Base-by-base conservation (phyloP, 2,797 vertebrate genomes). In the Aldrovandia affinis region DNA sequence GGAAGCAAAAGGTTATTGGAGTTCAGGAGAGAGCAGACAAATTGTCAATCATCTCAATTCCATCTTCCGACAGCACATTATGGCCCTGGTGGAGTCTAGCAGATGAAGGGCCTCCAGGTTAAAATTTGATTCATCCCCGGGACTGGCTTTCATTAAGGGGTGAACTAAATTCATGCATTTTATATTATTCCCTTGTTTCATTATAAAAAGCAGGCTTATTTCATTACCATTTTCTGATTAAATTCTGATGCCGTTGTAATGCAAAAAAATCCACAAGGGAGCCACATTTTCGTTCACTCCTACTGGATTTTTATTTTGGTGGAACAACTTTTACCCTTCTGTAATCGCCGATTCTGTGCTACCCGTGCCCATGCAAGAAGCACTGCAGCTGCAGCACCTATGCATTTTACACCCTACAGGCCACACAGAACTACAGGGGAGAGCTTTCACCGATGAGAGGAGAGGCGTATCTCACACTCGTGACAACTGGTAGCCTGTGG, bases 41-140 rank as follows among this genome's bases (percentile, higher is more conserved):
- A 77, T 4, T 12, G 30, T n/a, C 28, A 57, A 18, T 81, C 63
- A 39, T 78, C 70, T 50, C 22, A 33, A 65, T 82, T 89, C 84
- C 88, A 89, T 86, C 89, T 86, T 89, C 54, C 70, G 83, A 89
- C 88, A 92, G 92, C 92, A 94, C 92, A 93, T 93, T 92, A 82
- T 81, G 86, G 86, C 83, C n/a, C n/a, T n/a, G n/a, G 88, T 81
- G 87, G 59, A 89, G 84, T 90, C 81, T 33, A 83, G 81, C 88
- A 81, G 86, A 89, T 81, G 73, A 91, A 88, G n/a, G 86, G 82
- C 88, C 85, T 86, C 87, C 88, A 88, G 92, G 92, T 88, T 87
- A 83, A 83, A 90, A 90, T 89, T 81, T 90, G 90, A 90, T 90
- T 87, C 80, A 94, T 90, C 87, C 88, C 90, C 78, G 77, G 90